Percentiles rank a stretch among this genome's conserved stretches.
Evolutionary conservation across 2,888 invertebrate species (phyloP).

Genomic region (Sesia apiformis): DNA sequence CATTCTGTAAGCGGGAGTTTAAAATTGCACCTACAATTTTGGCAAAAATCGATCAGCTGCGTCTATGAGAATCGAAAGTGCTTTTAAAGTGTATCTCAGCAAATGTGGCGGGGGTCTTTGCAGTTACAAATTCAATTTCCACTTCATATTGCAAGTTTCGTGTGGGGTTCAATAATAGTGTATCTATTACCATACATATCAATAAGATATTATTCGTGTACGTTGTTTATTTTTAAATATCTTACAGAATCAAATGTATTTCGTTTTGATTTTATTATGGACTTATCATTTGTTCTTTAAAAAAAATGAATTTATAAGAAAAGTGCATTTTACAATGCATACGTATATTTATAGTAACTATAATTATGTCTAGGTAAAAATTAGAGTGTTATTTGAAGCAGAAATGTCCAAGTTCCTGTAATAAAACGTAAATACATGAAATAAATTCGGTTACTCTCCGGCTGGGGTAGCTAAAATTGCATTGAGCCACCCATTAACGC

Average conservation of each 20-base stretch:
- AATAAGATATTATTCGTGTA: not conserved
- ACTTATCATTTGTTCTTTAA: too few species aligned
- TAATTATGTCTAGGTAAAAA: too few species aligned
- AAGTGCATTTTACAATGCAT: too few species aligned
- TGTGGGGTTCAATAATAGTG: constrained; percentile 32
- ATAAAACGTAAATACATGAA: constrained; percentile 18
- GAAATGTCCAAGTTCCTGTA: not conserved
- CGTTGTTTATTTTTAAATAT: too few species aligned
- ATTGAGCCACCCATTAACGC: constrained; percentile 72
- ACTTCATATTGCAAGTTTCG: constrained; percentile 65
- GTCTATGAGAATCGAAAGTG: constrained; percentile 35
- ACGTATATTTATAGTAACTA: too few species aligned
- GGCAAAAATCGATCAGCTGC: constrained; percentile 9
- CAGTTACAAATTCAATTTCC: constrained; percentile 72
- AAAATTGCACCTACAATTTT: constrained; percentile 4
- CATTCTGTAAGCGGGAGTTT: constrained; percentile 1
- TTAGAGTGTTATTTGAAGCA: too few species aligned
- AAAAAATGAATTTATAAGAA: too few species aligned
- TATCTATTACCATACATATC: not conserved
- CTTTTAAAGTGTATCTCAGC: constrained; percentile 57
- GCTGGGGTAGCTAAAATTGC: constrained; percentile 70
- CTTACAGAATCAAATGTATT: too few species aligned
- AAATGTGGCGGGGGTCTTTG: constrained; percentile 63
- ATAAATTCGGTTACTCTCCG: constrained; percentile 52
- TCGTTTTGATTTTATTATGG: too few species aligned